Evolutionary conservation across 2,888 invertebrate genomes (phyloP), one percentile per base, ranked within the genome.

Genomic region (Tinea pellionella): DNA sequence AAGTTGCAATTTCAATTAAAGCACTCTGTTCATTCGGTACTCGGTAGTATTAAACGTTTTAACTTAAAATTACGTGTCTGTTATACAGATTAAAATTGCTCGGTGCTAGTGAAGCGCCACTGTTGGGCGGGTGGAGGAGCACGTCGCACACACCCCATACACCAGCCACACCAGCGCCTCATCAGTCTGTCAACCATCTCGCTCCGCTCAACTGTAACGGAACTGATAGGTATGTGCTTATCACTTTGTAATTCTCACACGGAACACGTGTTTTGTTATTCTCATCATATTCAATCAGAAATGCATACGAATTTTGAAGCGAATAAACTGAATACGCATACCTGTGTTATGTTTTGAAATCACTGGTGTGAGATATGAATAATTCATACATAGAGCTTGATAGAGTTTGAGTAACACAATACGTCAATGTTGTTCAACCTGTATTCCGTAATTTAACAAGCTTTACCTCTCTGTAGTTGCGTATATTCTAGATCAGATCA

Each of bases 81-180:
- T 47, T 47, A n/a, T 47, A n/a, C 47, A 89, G 89, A 75, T 89
- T 92, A 82, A 93, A 92, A 84, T 80, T 92, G 71, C 88, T 93
- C 71, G 91, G 92, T 77, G 92, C 92, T 72, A 91, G 92, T 69
- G 93, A 94, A 76, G 93, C 93, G 67, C 93, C 94, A 60, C 88
- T 94, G 68, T 82, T 93, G 69, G 91, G 90, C 67, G 90, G 91
- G 56, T 92, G 92, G 92, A 89, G 89, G 65, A 88, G 80, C 75
- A 88, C 83, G 66, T 84, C 78, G 65, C 84, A 80, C 78, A 88
- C 83, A 69, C 86, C 77, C 64, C 65, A 60, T 66, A 47, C 59
- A 16, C 75, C 83, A 8, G 77, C 81, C 63, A 85, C 85, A 83
- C 89, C 89, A 67, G 88, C 80, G 69, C 86, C 81, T 62, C 86